Conservation (phyloP, 2,797 vertebrate genomes). For the Gymnothorax javanicus region DNA sequence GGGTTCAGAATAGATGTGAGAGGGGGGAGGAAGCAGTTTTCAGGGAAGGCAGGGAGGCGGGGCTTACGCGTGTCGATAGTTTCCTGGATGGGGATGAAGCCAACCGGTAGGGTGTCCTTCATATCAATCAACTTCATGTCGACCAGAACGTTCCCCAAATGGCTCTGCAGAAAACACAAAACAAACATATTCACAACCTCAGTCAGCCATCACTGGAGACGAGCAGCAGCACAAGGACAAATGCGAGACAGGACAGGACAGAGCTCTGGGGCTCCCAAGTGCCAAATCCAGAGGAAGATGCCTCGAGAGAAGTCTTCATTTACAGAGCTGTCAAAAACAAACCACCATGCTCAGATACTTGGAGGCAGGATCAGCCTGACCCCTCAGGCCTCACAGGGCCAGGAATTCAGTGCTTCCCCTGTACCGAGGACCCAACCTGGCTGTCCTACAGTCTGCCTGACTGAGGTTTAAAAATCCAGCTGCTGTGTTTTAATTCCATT, state of each 20-base stretch:
- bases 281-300: too few species aligned
- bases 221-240: too few species aligned
- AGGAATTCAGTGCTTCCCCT: background rate
- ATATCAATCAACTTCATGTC: slow-evolving; percentile 99
- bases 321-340: too few species aligned
- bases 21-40: background rate
- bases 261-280: too few species aligned
- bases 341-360: too few species aligned
- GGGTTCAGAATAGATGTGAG: background rate
- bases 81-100: slow-evolving; percentile 98
- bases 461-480: background rate
- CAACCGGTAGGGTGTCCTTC: slow-evolving; percentile 96
- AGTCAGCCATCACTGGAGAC: too few species aligned
- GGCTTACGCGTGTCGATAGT: slow-evolving; percentile 95
- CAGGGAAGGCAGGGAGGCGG: background rate
- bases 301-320: too few species aligned
- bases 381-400: background rate
- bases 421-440: background rate
- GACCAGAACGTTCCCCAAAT: slow-evolving; percentile 95
- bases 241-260: too few species aligned
- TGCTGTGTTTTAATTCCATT: too few species aligned
- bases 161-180: slow-evolving; percentile 77
- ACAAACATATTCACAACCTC: background rate
- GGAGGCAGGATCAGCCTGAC: background rate
- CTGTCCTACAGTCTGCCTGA: background rate